Base-by-base conservation (phyloP, 2,113 vertebrate species). In the Hydropotes inermis region DNA sequence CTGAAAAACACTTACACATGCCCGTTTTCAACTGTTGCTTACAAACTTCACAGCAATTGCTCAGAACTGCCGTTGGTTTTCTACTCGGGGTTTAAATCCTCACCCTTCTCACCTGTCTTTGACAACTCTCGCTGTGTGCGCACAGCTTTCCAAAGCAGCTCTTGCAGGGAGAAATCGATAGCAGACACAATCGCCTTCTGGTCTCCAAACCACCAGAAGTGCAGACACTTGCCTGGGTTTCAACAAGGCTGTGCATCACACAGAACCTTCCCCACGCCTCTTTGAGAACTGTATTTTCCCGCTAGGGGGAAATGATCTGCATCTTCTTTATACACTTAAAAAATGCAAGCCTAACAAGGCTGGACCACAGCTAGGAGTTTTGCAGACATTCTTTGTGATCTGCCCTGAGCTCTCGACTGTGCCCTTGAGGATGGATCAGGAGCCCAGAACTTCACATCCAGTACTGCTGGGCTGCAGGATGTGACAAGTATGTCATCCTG, bases 61-160 rank as follows among this genome's bases (percentile, higher is more conserved):
- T 30, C 2, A 0, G 28, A 57, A 74, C 74, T 19, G 13, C 21
- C 28, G 12, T 85, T 23, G 19, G 45, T 30, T 43, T 74, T 54
- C 55, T 45, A 12, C 60, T 61, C 0, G 2, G 57, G 60, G 50
- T 83, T 91, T 91, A 57, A 82, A 55, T 36, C 67, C 30, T 27
- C 47, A 25, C 1, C 89, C 95, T 87, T 60, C 58, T 92, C 90
- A 58, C 45, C 74, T 15, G 16, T n/a, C 61, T 55, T 76, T 47
- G 6, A 9, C 0, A 4, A 36, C 30, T 28, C 85, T 52, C 0
- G 1, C 70, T 5, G 78, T 3, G 54, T 1, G 33, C 30, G 0
- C 19, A 0, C 0, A 0, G 21, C 60, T 83, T 36, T 50, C 50
- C n/a, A 11, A 17, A 52, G 67, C 82, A 39, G 33, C 67, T 15